Conservation (phyloP, 2,113 vertebrate species). For the Scolopax mira region DNA sequence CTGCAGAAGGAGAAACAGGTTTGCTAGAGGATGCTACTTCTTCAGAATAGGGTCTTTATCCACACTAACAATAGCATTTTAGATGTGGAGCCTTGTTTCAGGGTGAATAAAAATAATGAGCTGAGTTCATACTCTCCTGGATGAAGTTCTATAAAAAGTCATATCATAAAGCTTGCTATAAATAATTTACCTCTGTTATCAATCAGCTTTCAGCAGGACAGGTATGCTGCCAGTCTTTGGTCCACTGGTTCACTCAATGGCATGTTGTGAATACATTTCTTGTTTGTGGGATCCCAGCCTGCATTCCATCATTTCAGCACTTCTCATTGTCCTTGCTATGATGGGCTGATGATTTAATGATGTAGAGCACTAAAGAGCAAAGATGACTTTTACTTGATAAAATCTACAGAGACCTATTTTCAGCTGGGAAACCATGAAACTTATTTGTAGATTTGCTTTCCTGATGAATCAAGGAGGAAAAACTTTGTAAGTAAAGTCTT, state of each 20-base stretch:
- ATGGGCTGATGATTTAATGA: slow-evolving; percentile 56
- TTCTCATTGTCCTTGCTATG: slow-evolving; percentile 26
- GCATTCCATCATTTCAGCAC: slow-evolving; percentile 43
- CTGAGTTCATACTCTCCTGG: neutral
- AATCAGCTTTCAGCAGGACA: slow-evolving; percentile 7
- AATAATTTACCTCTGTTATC: slow-evolving; percentile 39
- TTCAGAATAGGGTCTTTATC: slow-evolving; percentile 1
- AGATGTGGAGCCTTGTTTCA: neutral
- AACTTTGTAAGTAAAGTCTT: neutral
- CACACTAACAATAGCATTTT: neutral
- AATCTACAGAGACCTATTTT: neutral
- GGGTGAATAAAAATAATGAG: neutral
- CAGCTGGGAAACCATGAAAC: neutral
- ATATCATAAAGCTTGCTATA: neutral
- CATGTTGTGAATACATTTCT: slow-evolving; percentile 23
- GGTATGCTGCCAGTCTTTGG: neutral
- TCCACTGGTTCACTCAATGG: slow-evolving; percentile 4
- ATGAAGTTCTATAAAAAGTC: slow-evolving; percentile 15
- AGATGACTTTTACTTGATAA: slow-evolving; percentile 15
- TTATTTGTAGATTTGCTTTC: neutral
- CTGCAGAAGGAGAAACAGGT: neutral
- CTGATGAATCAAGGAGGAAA: neutral
- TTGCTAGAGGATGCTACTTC: neutral
- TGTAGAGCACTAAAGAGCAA: neutral
- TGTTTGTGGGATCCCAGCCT: slow-evolving; percentile 19